Base-by-base conservation (phyloP, 2,888 invertebrate genomes). In the Calameuta filiformis region DNA sequence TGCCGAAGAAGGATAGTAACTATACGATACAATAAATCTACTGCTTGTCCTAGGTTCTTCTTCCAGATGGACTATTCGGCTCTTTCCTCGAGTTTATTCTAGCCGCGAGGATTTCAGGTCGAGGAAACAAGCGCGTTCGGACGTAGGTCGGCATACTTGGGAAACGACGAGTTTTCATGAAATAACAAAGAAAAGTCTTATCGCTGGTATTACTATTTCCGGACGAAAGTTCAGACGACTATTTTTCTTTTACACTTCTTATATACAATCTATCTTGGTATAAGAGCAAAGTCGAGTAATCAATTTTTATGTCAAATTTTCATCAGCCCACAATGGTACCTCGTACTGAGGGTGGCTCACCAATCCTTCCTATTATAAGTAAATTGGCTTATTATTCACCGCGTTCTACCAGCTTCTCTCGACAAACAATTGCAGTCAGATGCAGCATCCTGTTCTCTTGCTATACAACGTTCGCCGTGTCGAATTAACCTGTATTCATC, bases 381-480 rank as follows among this genome's bases (percentile, higher is more conserved):
- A 81, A 84, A 88, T 85, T 86, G 86, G 85, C 86, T 87, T 86
- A 86, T 88, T 88, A 87, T 88, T 84, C 85, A 78, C 79, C 9
- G 69, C 78, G 23, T 37, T 76, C 40, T 73, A 75, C 73, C 71
- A 23, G 71, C 75, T 71, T 68, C 34, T 71, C 35, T n/a, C 69
- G 75, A 81, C 81, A 77, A 74, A 80, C 82, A 82, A 87, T 87
- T 85, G 82, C 81, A 81, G 83, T 87, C 84, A 83, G 81, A 80
- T 81, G 84, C 87, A 88, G 87, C 82, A 12, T 35, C 35, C 6
- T 31, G 31, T 83, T 82, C 80, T 82, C 79, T 81, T 71, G 80
- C 75, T 71, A 3, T 23, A 73, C 75, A 81, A 80, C 79, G 82
- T 81, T 79, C 80, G 81, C 77, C 74, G 83, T 85, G 85, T 80